Percentiles rank a stretch among this genome's conserved stretches.
phyloP scores from a whole-genome alignment of 2,113 vertebrate genomes.

The Neofelis nebulosa region DNA sequence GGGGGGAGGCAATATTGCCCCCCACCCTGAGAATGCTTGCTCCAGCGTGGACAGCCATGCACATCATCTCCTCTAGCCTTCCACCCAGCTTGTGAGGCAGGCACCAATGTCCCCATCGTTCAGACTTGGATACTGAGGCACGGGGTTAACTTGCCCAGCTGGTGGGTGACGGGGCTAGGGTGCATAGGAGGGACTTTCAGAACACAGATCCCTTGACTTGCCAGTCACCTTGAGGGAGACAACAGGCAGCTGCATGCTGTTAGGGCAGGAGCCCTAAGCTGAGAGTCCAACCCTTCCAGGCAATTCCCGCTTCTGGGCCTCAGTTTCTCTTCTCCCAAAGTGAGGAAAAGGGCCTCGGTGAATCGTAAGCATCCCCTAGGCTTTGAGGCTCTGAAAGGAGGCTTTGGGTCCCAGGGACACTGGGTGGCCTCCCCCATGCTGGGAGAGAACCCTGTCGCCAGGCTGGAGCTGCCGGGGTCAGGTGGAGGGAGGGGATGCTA shows the following conservation, averaged over 20 bases:
- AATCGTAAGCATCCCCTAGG: background rate
- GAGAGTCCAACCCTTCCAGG: background rate
- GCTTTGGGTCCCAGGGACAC: background rate
- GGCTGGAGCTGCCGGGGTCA: constrained; percentile 18
- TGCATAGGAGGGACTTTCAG: background rate
- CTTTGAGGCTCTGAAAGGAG: background rate
- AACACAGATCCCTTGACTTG: background rate
- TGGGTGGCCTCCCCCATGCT: background rate
- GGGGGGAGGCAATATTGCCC: background rate
- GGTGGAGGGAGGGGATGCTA: background rate
- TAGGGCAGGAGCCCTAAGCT: background rate
- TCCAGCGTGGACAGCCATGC: too few species aligned
- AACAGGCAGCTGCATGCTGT: background rate
- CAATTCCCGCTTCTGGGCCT: background rate
- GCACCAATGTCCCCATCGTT: background rate
- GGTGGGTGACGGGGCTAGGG: background rate
- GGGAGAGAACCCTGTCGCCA: background rate
- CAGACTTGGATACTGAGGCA: background rate
- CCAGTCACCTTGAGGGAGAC: background rate
- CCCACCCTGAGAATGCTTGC: background rate
- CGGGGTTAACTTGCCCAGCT: background rate
- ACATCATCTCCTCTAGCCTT: background rate
- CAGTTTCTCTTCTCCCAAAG: background rate
- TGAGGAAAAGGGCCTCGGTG: background rate
- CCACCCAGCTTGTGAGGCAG: background rate